Conservation (phyloP, 2,797 vertebrate genomes). For the Takifugu rubripes region DNA sequence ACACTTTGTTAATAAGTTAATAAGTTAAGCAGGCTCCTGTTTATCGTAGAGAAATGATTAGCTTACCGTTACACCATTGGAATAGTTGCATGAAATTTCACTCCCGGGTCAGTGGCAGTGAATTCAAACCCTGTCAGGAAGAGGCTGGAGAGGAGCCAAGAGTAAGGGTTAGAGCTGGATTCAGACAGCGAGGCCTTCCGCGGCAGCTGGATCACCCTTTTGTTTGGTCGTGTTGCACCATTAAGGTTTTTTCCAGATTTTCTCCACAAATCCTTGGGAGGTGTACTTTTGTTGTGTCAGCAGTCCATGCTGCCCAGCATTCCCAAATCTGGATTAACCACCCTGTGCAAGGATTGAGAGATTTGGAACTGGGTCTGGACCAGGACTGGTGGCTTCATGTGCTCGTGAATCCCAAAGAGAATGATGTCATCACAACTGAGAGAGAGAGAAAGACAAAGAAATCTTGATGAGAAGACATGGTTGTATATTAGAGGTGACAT, state of each 20-base stretch:
- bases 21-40: no score
- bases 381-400: slow-evolving; percentile 51
- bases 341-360: slow-evolving; percentile 53
- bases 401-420: slow-evolving; percentile 57
- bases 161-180: slow-evolving; percentile 38
- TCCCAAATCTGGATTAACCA: slow-evolving; percentile 73
- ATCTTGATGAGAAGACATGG: slow-evolving; percentile 52
- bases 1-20: no score
- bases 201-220: slow-evolving; percentile 29
- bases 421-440: slow-evolving; percentile 61
- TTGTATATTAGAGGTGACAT: slow-evolving; percentile 38
- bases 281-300: slow-evolving; percentile 63
- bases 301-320: slow-evolving; percentile 52
- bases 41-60: slow-evolving; percentile 32
- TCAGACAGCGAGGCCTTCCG: slow-evolving; percentile 28
- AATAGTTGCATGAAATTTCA: slow-evolving; percentile 83
- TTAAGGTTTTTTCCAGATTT: slow-evolving; percentile 53
- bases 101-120: slow-evolving; percentile 61
- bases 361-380: slow-evolving; percentile 50
- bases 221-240: slow-evolving; percentile 23
- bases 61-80: slow-evolving; percentile 84
- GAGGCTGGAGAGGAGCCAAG: slow-evolving; percentile 52
- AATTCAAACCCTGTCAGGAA: slow-evolving; percentile 65
- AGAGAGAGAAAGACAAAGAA: slow-evolving; percentile 59
- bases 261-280: slow-evolving; percentile 58